Evolutionary conservation across 2,797 vertebrate species (phyloP), one percentile per base, ranked within the genome.

Genomic region (Pseudochromis fuscus): DNA sequence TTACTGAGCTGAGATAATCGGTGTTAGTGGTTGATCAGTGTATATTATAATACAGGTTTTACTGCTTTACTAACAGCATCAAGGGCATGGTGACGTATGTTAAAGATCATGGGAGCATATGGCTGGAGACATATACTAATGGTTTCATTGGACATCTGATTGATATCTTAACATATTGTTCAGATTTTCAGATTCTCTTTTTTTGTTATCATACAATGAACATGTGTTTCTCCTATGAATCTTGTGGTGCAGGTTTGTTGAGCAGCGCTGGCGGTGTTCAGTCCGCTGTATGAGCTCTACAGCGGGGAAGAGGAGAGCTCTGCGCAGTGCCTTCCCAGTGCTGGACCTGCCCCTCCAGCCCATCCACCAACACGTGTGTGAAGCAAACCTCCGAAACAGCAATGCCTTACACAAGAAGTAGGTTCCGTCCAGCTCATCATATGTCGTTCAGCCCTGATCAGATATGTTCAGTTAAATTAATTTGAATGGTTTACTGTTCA

Each of bases 341-440:
- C 71, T 96, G 35, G 85, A 93, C 16, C 93, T 91, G 62, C 65
- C 81, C 0, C 69, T 95, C 38, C 91, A 72, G 3, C 67, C 92
- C 10, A 37, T 90, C 61, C 80, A 92, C 19, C 89, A 7, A 18
- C 93, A 91, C 0, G 86, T 91, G 6, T 94, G 90, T 23, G 91
- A 96, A 77, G 88, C 88, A 4, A 96, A 97, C 81, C 18, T 94
- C 13, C 91, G 75, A 66, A 96, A 95, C 89, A 96, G 94, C 48
- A 72, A 86, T 11, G 45, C 84, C 72, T 94, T 91, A 69, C 76
- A 83, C 61, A 78, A 94, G 61, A 95, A 92, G 95, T 96, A 90
- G 70, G 85, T 75, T 30, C 40, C 25, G 12, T 11, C 21, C 6
- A 21, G 42, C n/a, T 44, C n/a, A 10, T 18, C 12, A 15, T 38